Conservation (phyloP, 1,140 invertebrate species). For the Procambarus clarkii region DNA sequence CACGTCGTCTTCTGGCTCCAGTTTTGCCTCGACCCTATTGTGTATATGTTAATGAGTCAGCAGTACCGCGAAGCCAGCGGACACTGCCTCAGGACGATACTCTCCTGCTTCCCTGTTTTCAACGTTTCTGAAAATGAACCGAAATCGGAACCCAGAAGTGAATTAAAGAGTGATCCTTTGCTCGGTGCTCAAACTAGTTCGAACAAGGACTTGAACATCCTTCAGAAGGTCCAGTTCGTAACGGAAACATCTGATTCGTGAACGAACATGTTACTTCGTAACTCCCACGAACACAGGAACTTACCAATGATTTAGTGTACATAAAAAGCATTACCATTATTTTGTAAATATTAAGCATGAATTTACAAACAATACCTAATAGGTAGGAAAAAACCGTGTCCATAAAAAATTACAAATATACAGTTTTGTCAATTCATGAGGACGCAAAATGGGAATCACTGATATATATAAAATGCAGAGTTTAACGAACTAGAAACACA, state of each 20-base stretch:
- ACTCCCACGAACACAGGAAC: too few species aligned
- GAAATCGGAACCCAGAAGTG: background rate
- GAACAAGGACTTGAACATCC: background rate
- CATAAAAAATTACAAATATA: too few species aligned
- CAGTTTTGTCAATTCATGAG: too few species aligned
- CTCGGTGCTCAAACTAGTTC: background rate
- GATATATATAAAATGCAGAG: too few species aligned
- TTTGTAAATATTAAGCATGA: too few species aligned
- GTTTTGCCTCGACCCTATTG: constrained; percentile 53
- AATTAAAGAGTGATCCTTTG: background rate
- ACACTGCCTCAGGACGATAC: constrained; percentile 4
- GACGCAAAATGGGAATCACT: too few species aligned
- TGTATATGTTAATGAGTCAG: constrained; percentile 49
- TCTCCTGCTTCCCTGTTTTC: background rate
- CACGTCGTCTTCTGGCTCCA: constrained; percentile 66
- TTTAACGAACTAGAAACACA: too few species aligned
- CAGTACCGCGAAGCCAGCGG: constrained; percentile 49
- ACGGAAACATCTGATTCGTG: background rate
- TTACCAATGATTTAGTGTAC: too few species aligned
- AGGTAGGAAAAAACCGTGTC: too few species aligned
- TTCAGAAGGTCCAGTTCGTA: background rate
- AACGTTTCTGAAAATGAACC: background rate
- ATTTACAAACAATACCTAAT: too few species aligned
- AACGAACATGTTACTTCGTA: too few species aligned
- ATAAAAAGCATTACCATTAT: too few species aligned